Evolutionary conservation across 2,888 invertebrate genomes (phyloP), one percentile per base, ranked within the genome.

Genomic region (Sphinx pinastri): DNA sequence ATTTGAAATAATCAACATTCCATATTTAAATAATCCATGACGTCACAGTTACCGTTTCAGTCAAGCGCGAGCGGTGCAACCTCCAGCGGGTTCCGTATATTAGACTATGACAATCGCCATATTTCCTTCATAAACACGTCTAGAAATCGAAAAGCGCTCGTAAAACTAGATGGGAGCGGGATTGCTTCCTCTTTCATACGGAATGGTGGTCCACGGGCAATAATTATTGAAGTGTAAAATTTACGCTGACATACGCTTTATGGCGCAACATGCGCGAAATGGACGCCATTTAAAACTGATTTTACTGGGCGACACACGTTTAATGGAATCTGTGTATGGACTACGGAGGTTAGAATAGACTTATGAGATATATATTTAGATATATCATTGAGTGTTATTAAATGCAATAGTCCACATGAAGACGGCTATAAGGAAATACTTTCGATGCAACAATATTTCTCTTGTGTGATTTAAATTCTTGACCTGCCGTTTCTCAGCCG

Each of bases 171-270:
- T 83, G 85, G 84, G 83, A 85, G 84, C 81, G 84, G 84, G 80
- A 85, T 88, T 84, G 87, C 89, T 89, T 90, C 89, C 88, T 88
- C 85, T 83, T 87, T 81, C 81, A 83, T 81, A 82, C 78, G 78
- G 77, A 81, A 82, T 82, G 79, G 83, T 55, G 55, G 55, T 55
- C 55, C 55, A 55, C 83, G 77, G 80, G 81, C 79, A 81, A 84
- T 90, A 90, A 90, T 91, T 88, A 91, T 85, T 83, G 84, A 86
- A 81, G 85, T 87, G 86, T 89, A 87, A 90, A 90, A 89, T 90
- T 87, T 88, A 88, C 86, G 85, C 86, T 85, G 89, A 89, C 89
- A 88, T 75, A 81, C 84, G 82, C 87, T 87, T 88, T 87, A 84
- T 78, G 82, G 76, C 12, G 19, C 55, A 55, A 75, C 82, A 83